A percentile compares a stretch with the other conserved stretches of the same genome.
phyloP scores from a whole-genome alignment of 53 echinoderm and acorn worm species.

The Echinometra lucunter region DNA sequence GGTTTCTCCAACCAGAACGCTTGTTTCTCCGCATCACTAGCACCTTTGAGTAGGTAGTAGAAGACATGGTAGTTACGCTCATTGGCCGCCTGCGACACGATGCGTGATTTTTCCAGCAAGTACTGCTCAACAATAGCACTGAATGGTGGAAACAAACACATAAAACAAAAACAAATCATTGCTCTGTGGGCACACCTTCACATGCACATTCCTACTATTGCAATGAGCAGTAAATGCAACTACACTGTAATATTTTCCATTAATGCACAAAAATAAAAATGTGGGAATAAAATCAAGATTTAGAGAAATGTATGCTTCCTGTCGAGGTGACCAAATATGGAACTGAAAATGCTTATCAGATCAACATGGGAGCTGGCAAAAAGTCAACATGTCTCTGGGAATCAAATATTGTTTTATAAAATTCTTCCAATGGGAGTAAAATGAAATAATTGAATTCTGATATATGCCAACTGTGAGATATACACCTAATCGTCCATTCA shows the following conservation, averaged over 20 bases:
- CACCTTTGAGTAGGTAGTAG: conserved; percentile 95
- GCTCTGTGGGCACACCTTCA: not conserved
- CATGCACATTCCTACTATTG: not conserved
- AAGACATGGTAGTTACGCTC: conserved; percentile 99
- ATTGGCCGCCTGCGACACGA: conserved; percentile 87
- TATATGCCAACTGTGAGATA: not conserved
- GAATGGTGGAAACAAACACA: conserved; percentile 42
- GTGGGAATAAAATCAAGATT: conserved; percentile 32
- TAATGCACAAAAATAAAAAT: conserved; percentile 15
- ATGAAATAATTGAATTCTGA: not conserved
- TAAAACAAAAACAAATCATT: conserved; percentile 60
- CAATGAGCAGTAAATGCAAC: not conserved
- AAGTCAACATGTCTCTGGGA: conserved; percentile 9
- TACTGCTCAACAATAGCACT: conserved; percentile 99
- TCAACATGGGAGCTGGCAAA: conserved; percentile 20
- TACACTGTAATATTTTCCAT: not conserved
- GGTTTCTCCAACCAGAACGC: conserved; percentile 90
- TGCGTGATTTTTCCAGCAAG: conserved; percentile 96
- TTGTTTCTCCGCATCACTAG: conserved; percentile 81
- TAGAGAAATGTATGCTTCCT: conserved; percentile 22
- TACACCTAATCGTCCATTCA: not conserved
- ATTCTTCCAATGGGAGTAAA: not conserved
- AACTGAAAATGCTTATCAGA: conserved; percentile 26
- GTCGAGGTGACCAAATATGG: conserved; percentile 11
- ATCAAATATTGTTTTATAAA: not conserved